Evolutionary conservation across 2,113 vertebrate species (phyloP), one percentile per base, ranked within the genome.

Genomic region (Gallinago media): DNA sequence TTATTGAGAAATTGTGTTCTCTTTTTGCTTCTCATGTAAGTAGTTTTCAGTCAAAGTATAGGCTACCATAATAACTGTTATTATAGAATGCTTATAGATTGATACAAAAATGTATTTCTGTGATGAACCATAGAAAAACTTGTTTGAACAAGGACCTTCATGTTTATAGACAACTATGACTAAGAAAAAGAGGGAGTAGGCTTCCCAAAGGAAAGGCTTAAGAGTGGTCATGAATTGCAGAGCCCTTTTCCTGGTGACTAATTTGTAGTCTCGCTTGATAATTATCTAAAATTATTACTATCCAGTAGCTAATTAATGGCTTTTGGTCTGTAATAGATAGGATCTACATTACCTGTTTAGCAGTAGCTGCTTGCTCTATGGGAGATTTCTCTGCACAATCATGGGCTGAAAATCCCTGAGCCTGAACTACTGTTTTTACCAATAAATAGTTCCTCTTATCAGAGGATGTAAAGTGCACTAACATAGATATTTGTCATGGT

Each of bases 231-330:
- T 49, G 59, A 85, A 62, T 66, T 74, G 59, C 82, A 86, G 36
- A 74, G 38, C 23, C 44, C 55, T 88, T 79, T 80, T 94, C 55
- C 61, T 86, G 75, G 21, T 96, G 94, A 93, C 42, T 96, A 72
- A 90, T 96, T 92, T 88, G 63, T 88, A 56, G 78, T 77, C 47
- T 81, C 2, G 2, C 68, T 65, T 74, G 82, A 63, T 92, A 86
- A 56, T 94, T 84, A 92, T 77, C 82, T 88, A 49, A 77, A 93
- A 55, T 84, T 52, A 4, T 75, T 88, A 55, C 61, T 55, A 46
- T 77, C 38, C 32, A 56, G 29, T 71, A 73, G 58, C n/a, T 94
- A 90, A 95, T 95, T 83, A 93, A 85, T 92, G 88, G n/a, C n/a
- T 90, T 92, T 55, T 86, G 22, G 65, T 26, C 75, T 85, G 16